Evolutionary conservation across 2,797 vertebrate genomes (phyloP), one percentile per base, ranked within the genome.

Genomic region (Pseudochromis fuscus): DNA sequence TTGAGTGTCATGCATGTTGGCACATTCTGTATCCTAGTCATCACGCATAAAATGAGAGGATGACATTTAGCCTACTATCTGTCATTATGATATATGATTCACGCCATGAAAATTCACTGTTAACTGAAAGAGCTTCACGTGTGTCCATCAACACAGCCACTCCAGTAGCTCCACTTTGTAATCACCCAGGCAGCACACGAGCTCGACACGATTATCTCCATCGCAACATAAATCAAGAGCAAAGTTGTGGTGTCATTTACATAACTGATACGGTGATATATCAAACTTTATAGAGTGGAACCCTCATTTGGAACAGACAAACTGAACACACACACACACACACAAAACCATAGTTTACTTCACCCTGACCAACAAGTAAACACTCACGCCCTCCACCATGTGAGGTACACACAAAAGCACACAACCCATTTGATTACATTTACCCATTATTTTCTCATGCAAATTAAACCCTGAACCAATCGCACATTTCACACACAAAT

Each of bases 281-380:
- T 90, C 82, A 87, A 82, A 89, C 61, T 86, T 90, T 86, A 88
- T 84, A 87, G 82, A 83, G 77, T 88, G 78, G 62, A 86, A 87
- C 79, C 49, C 55, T 73, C 53, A 80, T 87, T 87, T 79, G 37
- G 60, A 75, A 31, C 40, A 68, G 55, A 71, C 51, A 76, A 67
- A 76, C 55, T 12, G 15, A 71, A 79, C 62, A 61, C 11, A 76
- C 7, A 31, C 25, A 42, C 28, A 51, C 59, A 57, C 38, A 45
- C 28, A 56, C 24, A 44, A 40, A 28, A 2, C 19, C 11, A 4
- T 2, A 48, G 48, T 78, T 79, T 45, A 38, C 65, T 61, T 73
- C 53, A 60, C 37, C 37, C 16, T 24, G 49, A 30, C 23, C 3
- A 48, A 60, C 48, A 56, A 58, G 67, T 67, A 67, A 79, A 81